Base-by-base conservation (phyloP, 2,888 invertebrate species). In the Philonicus albiceps region DNA sequence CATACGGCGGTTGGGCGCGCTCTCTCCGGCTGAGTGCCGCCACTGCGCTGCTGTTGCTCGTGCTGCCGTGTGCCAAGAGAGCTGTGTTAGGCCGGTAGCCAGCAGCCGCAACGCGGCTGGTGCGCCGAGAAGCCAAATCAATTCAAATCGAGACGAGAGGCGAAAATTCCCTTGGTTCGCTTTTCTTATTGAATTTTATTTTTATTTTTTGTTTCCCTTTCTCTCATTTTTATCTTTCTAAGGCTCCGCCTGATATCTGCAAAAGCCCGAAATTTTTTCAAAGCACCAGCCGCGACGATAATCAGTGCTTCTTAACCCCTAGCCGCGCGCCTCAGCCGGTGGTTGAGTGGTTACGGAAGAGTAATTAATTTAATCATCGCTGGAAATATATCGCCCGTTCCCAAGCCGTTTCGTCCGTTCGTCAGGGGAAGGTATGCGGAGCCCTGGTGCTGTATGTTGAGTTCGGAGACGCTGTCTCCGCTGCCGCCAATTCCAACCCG, bases 281-380 rank as follows among this genome's bases (percentile, higher is more conserved):
- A 64, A 34, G 34, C 34, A 19, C n/a, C 43, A 34, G n/a, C 34
- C 0, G 49, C 11, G 43, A 16, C 16, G 78, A 78, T 78, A 78
- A 78, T 78, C 27, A 78, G 49, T n/a, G 27, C 78, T 27, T 30
- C 22, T 78, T 49, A 43, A 13, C 7, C 49, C 16, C 78, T 27
- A 43, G 11, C 43, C 49, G 78, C 78, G 27, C 22, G 22, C 19
- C 76, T 37, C 22, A 11, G 49, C 16, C 27, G 27, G 16, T 27
- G 49, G 78, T 27, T 78, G n/a, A 78, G 49, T 31, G 49, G n/a
- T 19, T 64, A 22, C 16, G 55, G 81, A 81, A 81, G 81, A 31
- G 55, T 49, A 81, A 81, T 81, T 81, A 81, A 81, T 81, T 64
- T 64, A 81, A 81, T 81, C 53, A 81, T 81, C 81, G 64, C 81